Base-by-base conservation (phyloP, 2,888 invertebrate genomes). In the Mylabris sibirica region DNA sequence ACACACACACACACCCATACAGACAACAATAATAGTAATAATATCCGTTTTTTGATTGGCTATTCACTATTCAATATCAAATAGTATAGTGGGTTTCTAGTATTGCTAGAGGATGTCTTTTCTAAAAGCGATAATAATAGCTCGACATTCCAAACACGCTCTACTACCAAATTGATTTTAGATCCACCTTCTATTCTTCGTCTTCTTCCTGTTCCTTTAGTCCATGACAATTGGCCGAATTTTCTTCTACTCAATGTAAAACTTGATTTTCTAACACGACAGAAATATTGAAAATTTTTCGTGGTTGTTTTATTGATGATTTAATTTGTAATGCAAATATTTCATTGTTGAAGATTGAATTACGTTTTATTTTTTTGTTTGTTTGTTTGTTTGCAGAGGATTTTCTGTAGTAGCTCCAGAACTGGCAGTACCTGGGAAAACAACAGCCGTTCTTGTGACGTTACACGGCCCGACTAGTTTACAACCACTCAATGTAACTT, bases 391-490 rank as follows among this genome's bases (percentile, higher is more conserved):
- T 66, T 71, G 14, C 87, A 90, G 90, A 66, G 90, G 90, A 17
- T 89, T 90, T 82, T 90, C 90, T 53, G 90, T 90, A 61, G 90
- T 90, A 65, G 89, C 90, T 1, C 90, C 91, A 6, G 90, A 90
- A 79, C 87, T 89, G 14, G 90, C 90, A 3, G 90, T 90, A 0
- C 90, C 90, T 0, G 91, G 90, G 38, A 89, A 89, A 82, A 88
- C 89, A 26, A 90, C 90, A 41, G 90, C 90, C 1, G 88, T 90
- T 35, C 87, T 90, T 14, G 89, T 91, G 67, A 90, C 90, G 53
- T 86, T 90, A 57, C 90, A 90, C 73, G 89, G 85, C 64, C 81
- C 83, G n/a, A 77, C 76, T 78, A 85, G 65, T 76, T 85, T 74
- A 82, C 87, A 75, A 84, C 89, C 84, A 0, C 84, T 89, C 26